A percentile compares a stretch with the other conserved stretches of the same genome.
Evolutionary conservation across 2,888 invertebrate genomes (phyloP).

Genomic region (Rhagonycha fulva): DNA sequence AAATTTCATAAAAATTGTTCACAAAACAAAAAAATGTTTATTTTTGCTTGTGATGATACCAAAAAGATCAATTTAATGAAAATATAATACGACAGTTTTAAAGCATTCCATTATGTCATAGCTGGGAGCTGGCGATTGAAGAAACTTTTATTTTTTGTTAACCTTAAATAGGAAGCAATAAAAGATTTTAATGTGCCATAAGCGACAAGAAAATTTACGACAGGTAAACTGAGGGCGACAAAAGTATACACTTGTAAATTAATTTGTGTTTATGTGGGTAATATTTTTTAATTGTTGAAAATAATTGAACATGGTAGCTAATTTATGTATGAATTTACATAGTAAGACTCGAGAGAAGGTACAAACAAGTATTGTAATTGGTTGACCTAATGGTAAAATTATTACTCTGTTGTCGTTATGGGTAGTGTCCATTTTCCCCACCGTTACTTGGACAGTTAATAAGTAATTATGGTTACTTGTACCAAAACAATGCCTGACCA

Average conservation of each 20-base stretch:
- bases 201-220: not conserved
- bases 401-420: conserved; percentile 39
- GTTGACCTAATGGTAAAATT: conserved; percentile 37
- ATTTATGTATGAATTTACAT: conserved; percentile 48
- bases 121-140: not conserved
- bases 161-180: not conserved
- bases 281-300: not conserved
- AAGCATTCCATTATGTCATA: not conserved
- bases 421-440: conserved; percentile 30
- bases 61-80: not conserved
- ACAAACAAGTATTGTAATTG: conserved; percentile 37
- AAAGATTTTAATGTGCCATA: not conserved
- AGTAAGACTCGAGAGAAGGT: conserved; percentile 32
- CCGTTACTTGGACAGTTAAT: conserved; percentile 18
- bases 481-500: not conserved
- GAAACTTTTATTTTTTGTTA: not conserved
- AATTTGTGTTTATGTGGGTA: not conserved
- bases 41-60: not conserved
- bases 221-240: not conserved
- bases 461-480: conserved; percentile 16
- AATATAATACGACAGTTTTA: not conserved
- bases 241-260: not conserved
- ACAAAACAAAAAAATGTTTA: not conserved
- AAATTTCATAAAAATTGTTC: too few relatives aligned
- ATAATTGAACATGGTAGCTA: conserved; percentile 35